These are phyloP conservation scores for Caenorhabditis virilis DNA, from an alignment of 2,888 invertebrate species.

Conservation along the genomic window DNA sequence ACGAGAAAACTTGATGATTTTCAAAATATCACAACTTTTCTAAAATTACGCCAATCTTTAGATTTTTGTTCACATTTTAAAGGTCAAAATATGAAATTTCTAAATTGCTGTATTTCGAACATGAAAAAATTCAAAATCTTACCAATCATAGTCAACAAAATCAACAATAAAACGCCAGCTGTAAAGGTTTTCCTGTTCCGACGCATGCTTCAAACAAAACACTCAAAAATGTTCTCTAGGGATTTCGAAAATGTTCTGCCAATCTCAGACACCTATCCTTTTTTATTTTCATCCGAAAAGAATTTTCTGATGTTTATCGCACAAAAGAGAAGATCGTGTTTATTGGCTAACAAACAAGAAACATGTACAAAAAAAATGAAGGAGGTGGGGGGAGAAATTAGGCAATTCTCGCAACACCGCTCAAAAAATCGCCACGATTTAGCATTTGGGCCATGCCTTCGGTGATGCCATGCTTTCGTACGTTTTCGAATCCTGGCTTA, in stretches of 20 bases:
- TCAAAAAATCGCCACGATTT: constrained; percentile 22
- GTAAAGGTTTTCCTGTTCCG: not conserved
- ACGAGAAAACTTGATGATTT: too few relatives aligned
- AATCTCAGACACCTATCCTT: not conserved
- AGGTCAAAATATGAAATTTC: too few relatives aligned
- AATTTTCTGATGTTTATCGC: too few relatives aligned
- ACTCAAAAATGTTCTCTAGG: too few relatives aligned
- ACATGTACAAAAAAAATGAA: constrained; percentile 3
- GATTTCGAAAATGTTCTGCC: not conserved
- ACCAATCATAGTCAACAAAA: not conserved
- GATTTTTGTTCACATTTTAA: too few relatives aligned
- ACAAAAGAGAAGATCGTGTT: too few relatives aligned
- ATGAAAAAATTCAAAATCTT: constrained; percentile 1
- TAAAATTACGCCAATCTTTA: too few relatives aligned
- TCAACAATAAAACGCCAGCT: not conserved
- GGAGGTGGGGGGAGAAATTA: constrained; percentile 7
- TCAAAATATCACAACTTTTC: too few relatives aligned
- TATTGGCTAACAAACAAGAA: too few relatives aligned
- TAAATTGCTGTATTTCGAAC: too few relatives aligned
- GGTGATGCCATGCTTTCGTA: constrained; percentile 30
- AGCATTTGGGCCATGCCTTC: constrained; percentile 24
- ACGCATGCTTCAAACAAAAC: not conserved
- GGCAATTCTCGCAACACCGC: constrained; percentile 7
- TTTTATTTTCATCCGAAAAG: too few relatives aligned
- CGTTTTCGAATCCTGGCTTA: constrained; percentile 16